phyloP scores from a whole-genome alignment of 2,113 vertebrate genomes.

The Gulo gulo region DNA sequence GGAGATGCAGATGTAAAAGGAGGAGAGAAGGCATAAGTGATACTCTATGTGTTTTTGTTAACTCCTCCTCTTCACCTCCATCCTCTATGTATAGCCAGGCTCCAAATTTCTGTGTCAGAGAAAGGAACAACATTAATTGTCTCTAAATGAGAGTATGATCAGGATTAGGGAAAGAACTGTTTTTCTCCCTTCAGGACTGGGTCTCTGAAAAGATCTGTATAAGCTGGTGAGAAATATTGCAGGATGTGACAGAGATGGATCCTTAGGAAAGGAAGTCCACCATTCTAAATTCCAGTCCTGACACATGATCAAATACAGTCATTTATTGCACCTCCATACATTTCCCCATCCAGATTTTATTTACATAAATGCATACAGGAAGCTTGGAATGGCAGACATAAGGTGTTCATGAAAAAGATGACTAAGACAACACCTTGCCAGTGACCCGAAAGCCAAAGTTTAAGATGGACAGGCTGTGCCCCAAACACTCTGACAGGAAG shows the following conservation, averaged over 20 bases:
- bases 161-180: not conserved
- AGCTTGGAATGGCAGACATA: not conserved
- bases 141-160: not conserved
- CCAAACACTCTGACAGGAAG: not conserved
- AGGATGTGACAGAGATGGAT: not conserved
- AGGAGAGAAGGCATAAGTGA: not conserved
- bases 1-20: not conserved
- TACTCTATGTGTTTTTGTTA: not conserved
- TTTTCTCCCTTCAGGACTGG: not conserved
- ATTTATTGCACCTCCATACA: not conserved
- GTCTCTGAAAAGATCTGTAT: not conserved
- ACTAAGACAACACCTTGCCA: not conserved
- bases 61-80: not conserved
- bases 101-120: not conserved
- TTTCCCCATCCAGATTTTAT: not conserved
- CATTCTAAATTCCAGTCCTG: not conserved
- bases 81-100: not conserved
- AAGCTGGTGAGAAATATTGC: not conserved
- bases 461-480: not conserved
- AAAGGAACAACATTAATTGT: not conserved
- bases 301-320: not conserved
- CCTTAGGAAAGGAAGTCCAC: not conserved
- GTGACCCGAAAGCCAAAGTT: not conserved
- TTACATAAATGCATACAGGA: not conserved
- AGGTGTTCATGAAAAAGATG: not conserved